Evolutionary conservation across 2,888 invertebrate genomes (phyloP).

Genomic region (Alcis repandata): DNA sequence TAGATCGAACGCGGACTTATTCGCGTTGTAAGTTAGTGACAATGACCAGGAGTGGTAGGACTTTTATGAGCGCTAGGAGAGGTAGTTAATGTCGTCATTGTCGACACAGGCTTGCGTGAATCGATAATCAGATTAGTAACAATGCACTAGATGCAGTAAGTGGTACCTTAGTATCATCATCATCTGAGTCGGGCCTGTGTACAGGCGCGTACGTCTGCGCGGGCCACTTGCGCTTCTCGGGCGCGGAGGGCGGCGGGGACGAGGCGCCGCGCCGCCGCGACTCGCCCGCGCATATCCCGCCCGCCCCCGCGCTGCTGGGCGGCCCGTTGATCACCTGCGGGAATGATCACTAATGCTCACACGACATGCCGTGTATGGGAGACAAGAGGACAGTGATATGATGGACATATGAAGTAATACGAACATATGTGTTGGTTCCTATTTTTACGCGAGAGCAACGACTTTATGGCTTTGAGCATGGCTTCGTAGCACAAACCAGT

Average conservation of each 20-base stretch:
- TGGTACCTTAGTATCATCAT: slow-evolving; percentile 78
- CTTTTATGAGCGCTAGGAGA: no score
- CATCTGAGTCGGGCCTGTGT: slow-evolving; percentile 68
- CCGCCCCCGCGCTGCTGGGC: slow-evolving; percentile 62
- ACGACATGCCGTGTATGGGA: slow-evolving; percentile 12
- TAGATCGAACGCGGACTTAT: no score
- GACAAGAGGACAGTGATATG: neutral
- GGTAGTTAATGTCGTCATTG: slow-evolving; percentile 67
- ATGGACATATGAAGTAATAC: neutral
- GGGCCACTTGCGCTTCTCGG: slow-evolving; percentile 92
- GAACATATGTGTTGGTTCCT: no score
- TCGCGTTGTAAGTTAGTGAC: slow-evolving; percentile 51
- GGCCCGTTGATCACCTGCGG: slow-evolving; percentile 81
- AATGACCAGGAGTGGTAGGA: no score
- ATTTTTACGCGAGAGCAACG: no score
- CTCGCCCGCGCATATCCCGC: slow-evolving; percentile 52
- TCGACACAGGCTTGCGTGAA: slow-evolving; percentile 72
- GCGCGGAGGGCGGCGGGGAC: slow-evolving; percentile 84
- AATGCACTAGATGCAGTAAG: slow-evolving; percentile 15
- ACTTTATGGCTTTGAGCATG: no score
- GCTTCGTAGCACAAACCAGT: no score
- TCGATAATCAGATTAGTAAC: slow-evolving; percentile 20
- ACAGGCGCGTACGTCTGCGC: slow-evolving; percentile 65
- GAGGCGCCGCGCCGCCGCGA: slow-evolving; percentile 78
- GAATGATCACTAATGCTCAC: slow-evolving; percentile 24